Conservation (phyloP, 2,113 vertebrate species). For the Silurus meridionalis region DNA sequence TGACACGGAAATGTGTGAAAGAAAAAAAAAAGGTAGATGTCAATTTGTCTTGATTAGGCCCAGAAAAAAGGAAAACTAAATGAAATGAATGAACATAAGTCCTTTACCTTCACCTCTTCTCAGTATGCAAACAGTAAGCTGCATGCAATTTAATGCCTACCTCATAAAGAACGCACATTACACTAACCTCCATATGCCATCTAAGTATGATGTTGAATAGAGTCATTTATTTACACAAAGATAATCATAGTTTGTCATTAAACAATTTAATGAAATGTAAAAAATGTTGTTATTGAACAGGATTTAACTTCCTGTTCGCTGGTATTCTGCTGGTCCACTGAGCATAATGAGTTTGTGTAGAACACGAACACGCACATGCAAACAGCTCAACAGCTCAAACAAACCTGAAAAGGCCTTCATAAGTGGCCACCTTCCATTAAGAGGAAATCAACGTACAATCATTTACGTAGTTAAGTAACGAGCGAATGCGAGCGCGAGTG, state of each 20-base stretch:
- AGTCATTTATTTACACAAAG: conserved; percentile 27
- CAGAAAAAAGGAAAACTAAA: conserved; percentile 3
- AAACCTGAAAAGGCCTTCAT: conserved; percentile 53
- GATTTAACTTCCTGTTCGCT: conserved; percentile 36
- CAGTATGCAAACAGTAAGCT: background rate
- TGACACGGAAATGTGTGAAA: background rate
- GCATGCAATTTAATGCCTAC: conserved; percentile 5
- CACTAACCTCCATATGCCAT: background rate
- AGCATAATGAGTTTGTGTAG: conserved; percentile 43
- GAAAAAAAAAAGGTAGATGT: background rate
- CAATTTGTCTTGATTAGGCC: conserved; percentile 26
- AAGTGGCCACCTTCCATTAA: conserved; percentile 59
- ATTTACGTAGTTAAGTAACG: conserved; percentile 65
- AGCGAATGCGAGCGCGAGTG: conserved; percentile 66
- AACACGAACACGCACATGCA: background rate
- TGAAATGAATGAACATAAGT: background rate
- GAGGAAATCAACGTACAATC: conserved; percentile 57
- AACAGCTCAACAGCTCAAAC: conserved; percentile 21
- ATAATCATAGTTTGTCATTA: conserved; percentile 19
- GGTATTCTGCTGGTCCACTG: conserved; percentile 45
- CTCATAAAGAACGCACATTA: conserved; percentile 14
- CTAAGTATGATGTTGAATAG: background rate
- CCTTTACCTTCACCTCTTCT: background rate
- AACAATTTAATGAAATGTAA: conserved; percentile 36
- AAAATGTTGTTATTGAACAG: conserved; percentile 23